Evolutionary conservation across 2,888 invertebrate genomes (phyloP), one percentile per base, ranked within the genome.

Genomic region (Acholoe squamosa): DNA sequence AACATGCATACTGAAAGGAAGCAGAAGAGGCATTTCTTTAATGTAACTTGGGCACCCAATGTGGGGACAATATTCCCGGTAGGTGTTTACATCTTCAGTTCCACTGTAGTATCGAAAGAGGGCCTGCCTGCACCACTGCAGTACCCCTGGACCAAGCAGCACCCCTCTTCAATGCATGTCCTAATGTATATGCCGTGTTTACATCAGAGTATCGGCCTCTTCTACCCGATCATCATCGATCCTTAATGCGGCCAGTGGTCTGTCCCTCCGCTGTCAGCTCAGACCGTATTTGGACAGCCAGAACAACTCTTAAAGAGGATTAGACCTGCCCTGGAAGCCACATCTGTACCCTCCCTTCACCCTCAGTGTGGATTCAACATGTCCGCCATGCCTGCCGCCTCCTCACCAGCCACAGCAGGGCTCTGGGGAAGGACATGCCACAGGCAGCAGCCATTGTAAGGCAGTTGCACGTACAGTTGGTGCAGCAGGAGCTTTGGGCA

Each of bases 11-110:
- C 43, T 33, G 10, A 80, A 5, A 33, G 80, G 80, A 80, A 33
- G 80, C 80, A 80, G 33, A 80, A 80, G 80, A 16, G 80, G 80
- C 80, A 80, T 43, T 80, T 80, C 43, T 80, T 80, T 22, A 80
- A 80, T 34, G 43, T 80, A 34, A 80, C n/a, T 43, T 80, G 80
- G 80, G 43, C 80, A 16, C 80, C 80, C 22, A 80, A 14, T n/a
- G 43, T 43, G 43, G 80, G 80, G 14, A 80, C 43, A 7, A 33
- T 80, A 3, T 80, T 80, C 80, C 80, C 80, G 80, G 80, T 80
- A 25, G 33, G 80, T 80, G 43, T 25, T n/a, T 14, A 31, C 28
- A 28, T 31, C 0, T 16, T 31, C 3, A 80, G 71, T 61, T 7
- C 28, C 5, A 28, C 28, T n/a, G 19, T 28, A 16, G 28, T 7